Evolutionary conservation across 2,113 vertebrate species (phyloP).

Genomic region (Ascaphus truei): DNA sequence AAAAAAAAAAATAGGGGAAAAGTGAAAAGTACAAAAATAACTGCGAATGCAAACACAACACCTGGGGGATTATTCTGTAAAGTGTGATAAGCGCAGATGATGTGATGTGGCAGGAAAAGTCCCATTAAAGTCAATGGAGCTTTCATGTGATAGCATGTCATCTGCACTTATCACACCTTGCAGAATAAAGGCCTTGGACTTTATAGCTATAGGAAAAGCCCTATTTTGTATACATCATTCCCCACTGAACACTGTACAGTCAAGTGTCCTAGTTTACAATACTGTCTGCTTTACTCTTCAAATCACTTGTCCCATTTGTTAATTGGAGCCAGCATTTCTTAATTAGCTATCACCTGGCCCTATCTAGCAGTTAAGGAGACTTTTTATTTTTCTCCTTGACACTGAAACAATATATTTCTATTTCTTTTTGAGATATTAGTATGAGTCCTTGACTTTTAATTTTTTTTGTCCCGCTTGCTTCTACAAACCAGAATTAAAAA

Average conservation of each 20-base stretch:
- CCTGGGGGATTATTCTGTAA: no score
- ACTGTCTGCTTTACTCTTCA: background rate
- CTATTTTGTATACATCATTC: background rate
- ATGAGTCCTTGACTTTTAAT: no score
- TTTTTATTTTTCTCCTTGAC: background rate
- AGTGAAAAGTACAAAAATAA: no score
- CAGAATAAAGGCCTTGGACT: background rate
- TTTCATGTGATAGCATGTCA: no score
- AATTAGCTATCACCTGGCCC: conserved; percentile 25
- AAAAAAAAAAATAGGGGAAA: no score
- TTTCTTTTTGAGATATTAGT: no score
- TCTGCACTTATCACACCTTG: no score
- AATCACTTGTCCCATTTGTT: conserved; percentile 24
- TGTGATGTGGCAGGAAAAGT: no score
- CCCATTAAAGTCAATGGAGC: no score
- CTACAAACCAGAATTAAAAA: conserved; percentile 5
- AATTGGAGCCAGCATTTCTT: conserved; percentile 19
- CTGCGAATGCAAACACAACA: no score
- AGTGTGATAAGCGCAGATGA: no score
- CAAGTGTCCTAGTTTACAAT: conserved; percentile 9
- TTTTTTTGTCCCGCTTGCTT: background rate
- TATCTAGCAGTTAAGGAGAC: background rate
- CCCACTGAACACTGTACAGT: background rate
- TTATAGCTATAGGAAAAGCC: no score
- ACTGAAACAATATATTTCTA: background rate